Base-by-base conservation (phyloP, 2,797 vertebrate genomes). In the Sarcophilus harrisii region DNA sequence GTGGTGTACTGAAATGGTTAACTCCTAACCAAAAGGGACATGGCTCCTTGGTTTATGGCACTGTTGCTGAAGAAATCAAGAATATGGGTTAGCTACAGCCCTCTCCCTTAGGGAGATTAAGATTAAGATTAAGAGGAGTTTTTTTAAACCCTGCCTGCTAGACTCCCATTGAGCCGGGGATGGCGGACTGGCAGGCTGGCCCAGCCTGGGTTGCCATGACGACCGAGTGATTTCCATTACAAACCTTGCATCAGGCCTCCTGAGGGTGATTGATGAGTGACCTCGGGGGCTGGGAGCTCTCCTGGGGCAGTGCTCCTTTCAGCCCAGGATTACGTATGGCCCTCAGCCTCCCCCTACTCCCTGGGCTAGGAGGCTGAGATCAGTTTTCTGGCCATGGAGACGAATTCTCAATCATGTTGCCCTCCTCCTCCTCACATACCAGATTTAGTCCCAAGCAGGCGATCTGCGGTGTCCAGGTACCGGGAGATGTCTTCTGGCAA, bases 191-290 rank as follows among this genome's bases (percentile, higher is more conserved):
- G 95, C 91, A 11, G 89, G 90, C 92, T 60, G 18, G 92, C 93
- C 91, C 93, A 93, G 91, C 66, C 92, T 91, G 45, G 30, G 98
- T 98, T 98, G 93, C 98, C 95, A 98, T 98, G 98, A 97, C 95
- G 12, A 98, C 97, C 0, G 57, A 97, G 97, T 97, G 94, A 98
- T 98, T 98, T 98, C 97, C 97, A 97, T 98, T 96, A 98, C 96
- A 98, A 98, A 96, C 93, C 97, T 59, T 89, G 97, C 97, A 97
- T 97, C 95, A 96, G 97, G 96, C 96, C 96, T 97, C 97, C 96
- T 95, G 95, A 95, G 97, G 97, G 95, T 97, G 97, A 98, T 98
- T 98, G 98, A 98, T 98, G 97, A 92, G 94, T 97, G 97, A 97
- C 97, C 97, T 97, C 97, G 92, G 90, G 96, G 95, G 96, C 87